These are phyloP conservation scores for Madoqua kirkii DNA, from an alignment of 2,113 vertebrate species.

Conservation along the genomic window DNA sequence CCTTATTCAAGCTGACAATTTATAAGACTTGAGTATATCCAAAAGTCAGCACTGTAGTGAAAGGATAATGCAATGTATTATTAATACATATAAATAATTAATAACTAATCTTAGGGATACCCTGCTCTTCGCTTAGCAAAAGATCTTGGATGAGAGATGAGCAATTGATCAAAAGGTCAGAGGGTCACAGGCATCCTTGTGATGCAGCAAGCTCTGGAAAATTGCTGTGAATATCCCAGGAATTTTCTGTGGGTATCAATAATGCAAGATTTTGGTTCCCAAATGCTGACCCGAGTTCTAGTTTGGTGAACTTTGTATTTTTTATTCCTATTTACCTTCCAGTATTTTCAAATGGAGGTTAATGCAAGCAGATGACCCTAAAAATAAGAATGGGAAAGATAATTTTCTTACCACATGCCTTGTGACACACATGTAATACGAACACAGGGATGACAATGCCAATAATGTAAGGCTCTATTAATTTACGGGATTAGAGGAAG, in stretches of 20 bases:
- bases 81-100: slow-evolving; percentile 67
- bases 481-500: background rate
- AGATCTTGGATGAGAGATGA: slow-evolving; percentile 62
- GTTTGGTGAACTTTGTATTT: slow-evolving; percentile 48
- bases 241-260: slow-evolving; percentile 47
- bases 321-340: slow-evolving; percentile 43
- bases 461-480: background rate
- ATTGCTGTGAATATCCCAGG: background rate
- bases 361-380: slow-evolving; percentile 56
- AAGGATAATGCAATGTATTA: slow-evolving; percentile 59
- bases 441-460: background rate
- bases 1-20: slow-evolving; percentile 48
- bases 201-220: slow-evolving; percentile 35
- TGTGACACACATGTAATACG: background rate
- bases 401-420: background rate
- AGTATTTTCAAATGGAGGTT: slow-evolving; percentile 64
- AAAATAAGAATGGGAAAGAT: slow-evolving; percentile 16
- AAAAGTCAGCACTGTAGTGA: slow-evolving; percentile 38
- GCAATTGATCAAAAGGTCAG: slow-evolving; percentile 66
- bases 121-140: slow-evolving; percentile 50
- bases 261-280: slow-evolving; percentile 53
- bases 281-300: slow-evolving; percentile 33
- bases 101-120: slow-evolving; percentile 62
- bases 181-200: slow-evolving; percentile 25
- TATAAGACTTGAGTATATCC: slow-evolving; percentile 60